phyloP scores from a whole-genome alignment of 2,888 invertebrate species.

The Neoitamus cyanurus region DNA sequence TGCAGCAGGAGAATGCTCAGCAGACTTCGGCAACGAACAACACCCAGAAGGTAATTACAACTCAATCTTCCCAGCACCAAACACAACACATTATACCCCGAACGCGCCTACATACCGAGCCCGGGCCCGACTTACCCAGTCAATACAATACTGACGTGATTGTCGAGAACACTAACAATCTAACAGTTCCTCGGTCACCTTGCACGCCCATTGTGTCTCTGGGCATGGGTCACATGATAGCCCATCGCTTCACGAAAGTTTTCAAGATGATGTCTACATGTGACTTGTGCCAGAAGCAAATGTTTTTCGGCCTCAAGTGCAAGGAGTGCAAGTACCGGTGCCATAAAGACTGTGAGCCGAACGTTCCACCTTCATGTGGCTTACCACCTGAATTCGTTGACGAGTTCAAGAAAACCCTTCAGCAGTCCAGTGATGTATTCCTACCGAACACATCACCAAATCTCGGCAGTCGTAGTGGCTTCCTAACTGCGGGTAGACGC shows the following conservation, averaged over 20 bases:
- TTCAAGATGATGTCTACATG: constrained; percentile 91
- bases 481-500: constrained; percentile 51
- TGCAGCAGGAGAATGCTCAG: constrained; percentile 69
- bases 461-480: constrained; percentile 59
- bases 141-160: constrained; percentile 60
- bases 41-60: constrained; percentile 54
- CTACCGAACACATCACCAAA: constrained; percentile 63
- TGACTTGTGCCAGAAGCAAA: constrained; percentile 89
- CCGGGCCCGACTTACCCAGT: constrained; percentile 57
- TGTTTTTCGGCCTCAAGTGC: constrained; percentile 89
- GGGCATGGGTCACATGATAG: constrained; percentile 88
- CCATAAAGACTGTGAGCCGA: constrained; percentile 84
- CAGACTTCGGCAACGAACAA: constrained; percentile 61
- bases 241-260: constrained; percentile 89
- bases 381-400: constrained; percentile 86
- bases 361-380: constrained; percentile 93
- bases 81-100: constrained; percentile 57
- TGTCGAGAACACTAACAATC: constrained; percentile 61
- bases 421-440: constrained; percentile 70
- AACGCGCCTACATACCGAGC: constrained; percentile 64
- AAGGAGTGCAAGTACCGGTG: constrained; percentile 91
- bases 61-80: constrained; percentile 49
- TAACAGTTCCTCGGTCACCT: constrained; percentile 73
- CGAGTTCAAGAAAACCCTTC: constrained; percentile 79
- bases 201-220: constrained; percentile 81